Percentiles rank a stretch among this genome's conserved stretches.
phyloP scores from a whole-genome alignment of 1,140 invertebrate species.

The Coboldia fuscipes region DNA sequence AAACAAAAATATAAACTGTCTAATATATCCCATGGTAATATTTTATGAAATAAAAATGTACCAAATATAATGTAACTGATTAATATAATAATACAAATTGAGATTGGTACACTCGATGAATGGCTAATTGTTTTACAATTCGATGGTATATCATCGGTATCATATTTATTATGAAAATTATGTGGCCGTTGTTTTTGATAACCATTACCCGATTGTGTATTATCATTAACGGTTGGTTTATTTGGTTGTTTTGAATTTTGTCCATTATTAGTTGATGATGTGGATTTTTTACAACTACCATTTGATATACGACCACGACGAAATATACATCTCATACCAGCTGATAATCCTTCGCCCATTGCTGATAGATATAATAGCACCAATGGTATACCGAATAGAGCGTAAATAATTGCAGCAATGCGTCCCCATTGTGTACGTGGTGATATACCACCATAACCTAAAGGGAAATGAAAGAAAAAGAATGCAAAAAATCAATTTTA shows the following conservation, averaged over 20 bases:
- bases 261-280: slow-evolving; percentile 8
- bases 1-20: slow-evolving; percentile 92
- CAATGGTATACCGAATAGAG: slow-evolving; percentile 71
- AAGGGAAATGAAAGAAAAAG: slow-evolving; percentile 10
- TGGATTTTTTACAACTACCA: slow-evolving; percentile 1
- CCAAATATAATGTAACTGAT: slow-evolving; percentile 78
- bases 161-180: slow-evolving; percentile 2
- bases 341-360: slow-evolving; percentile 47
- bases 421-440: slow-evolving; percentile 71
- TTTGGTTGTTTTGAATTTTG: slow-evolving; percentile 4
- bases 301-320: slow-evolving; percentile 6
- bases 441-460: slow-evolving; percentile 83
- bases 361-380: slow-evolving; percentile 77
- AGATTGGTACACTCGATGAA: slow-evolving; percentile 49
- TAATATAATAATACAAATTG: slow-evolving; percentile 73
- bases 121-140: not conserved
- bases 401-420: slow-evolving; percentile 73
- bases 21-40: slow-evolving; percentile 75
- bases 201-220: slow-evolving; percentile 2
- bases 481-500: not conserved
- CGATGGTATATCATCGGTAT: too few relatives aligned
- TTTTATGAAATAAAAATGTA: slow-evolving; percentile 72
- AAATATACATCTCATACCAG: slow-evolving; percentile 18
- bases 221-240: not conserved
- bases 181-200: slow-evolving; percentile 3